Percentiles rank a stretch among this genome's conserved stretches.
These are phyloP conservation scores for Phoenicopterus ruber DNA, from an alignment of 2,113 vertebrate species.

Conservation along the genomic window DNA sequence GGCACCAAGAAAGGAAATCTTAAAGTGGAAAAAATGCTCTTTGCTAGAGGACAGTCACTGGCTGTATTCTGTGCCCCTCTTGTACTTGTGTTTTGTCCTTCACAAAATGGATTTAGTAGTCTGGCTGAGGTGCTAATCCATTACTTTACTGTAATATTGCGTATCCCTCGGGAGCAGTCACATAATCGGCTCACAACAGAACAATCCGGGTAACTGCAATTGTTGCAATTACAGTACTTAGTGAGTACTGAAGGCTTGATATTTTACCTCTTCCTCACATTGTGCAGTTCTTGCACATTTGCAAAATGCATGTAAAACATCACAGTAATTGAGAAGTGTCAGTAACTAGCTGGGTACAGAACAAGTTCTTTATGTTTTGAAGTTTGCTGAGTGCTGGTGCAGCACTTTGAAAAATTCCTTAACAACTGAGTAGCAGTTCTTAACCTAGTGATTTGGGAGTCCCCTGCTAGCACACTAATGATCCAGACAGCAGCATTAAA, in stretches of 20 bases:
- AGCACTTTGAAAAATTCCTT: slow-evolving; percentile 45
- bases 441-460: slow-evolving; percentile 45
- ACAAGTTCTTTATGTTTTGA: background rate
- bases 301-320: background rate
- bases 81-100: background rate
- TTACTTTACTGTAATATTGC: background rate
- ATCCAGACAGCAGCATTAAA: slow-evolving; percentile 44
- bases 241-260: background rate
- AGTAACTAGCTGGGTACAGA: background rate
- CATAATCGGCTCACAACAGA: background rate
- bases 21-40: background rate
- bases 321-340: background rate
- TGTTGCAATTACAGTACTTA: background rate
- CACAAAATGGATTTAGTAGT: background rate
- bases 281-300: background rate
- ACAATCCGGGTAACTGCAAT: background rate
- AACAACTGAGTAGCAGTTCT: slow-evolving; percentile 1
- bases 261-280: background rate
- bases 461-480: slow-evolving; percentile 31
- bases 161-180: background rate
- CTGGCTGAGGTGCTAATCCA: background rate
- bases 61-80: background rate
- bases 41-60: background rate
- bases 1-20: background rate
- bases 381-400: slow-evolving; percentile 28